Evolutionary conservation across 2,888 invertebrate species (phyloP).

Genomic region (Cephus pygmeus): DNA sequence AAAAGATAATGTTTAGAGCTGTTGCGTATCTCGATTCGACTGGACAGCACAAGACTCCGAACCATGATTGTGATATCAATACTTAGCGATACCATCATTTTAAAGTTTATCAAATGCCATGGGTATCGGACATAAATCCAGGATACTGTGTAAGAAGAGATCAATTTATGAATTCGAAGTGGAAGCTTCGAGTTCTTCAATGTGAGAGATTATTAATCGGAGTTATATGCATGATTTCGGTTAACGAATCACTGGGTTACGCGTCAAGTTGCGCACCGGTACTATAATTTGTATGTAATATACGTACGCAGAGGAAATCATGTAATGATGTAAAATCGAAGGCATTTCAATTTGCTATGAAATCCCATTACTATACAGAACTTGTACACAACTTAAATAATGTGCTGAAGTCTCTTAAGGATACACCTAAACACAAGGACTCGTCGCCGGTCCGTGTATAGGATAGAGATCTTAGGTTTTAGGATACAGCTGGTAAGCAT

Average conservation of each 20-base stretch:
- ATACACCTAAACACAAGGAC: slow-evolving; percentile 48
- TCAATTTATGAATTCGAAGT: not conserved
- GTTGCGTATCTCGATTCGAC: slow-evolving; percentile 31
- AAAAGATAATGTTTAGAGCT: slow-evolving; percentile 50
- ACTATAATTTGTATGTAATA: slow-evolving; percentile 49
- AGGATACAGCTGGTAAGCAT: slow-evolving; percentile 62
- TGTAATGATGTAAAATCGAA: slow-evolving; percentile 49
- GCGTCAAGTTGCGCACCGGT: slow-evolving; percentile 20
- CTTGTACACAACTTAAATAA: slow-evolving; percentile 47
- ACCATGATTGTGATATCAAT: slow-evolving; percentile 64
- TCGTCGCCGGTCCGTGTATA: slow-evolving; percentile 47
- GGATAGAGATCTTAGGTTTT: slow-evolving; percentile 58
- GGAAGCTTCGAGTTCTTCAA: not conserved
- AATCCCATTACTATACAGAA: slow-evolving; percentile 45
- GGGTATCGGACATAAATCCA: not conserved
- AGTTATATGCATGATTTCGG: not conserved
- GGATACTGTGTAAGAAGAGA: not conserved
- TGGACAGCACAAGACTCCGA: slow-evolving; percentile 44
- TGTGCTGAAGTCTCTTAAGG: slow-evolving; percentile 45
- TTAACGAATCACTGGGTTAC: not conserved
- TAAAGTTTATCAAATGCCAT: slow-evolving; percentile 32
- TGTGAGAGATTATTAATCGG: not conserved
- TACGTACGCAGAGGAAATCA: slow-evolving; percentile 47
- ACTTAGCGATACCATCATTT: slow-evolving; percentile 59
- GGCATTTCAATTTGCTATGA: slow-evolving; percentile 39